Conservation (phyloP, 2,888 invertebrate genomes). For the Amphipoea lucens region DNA sequence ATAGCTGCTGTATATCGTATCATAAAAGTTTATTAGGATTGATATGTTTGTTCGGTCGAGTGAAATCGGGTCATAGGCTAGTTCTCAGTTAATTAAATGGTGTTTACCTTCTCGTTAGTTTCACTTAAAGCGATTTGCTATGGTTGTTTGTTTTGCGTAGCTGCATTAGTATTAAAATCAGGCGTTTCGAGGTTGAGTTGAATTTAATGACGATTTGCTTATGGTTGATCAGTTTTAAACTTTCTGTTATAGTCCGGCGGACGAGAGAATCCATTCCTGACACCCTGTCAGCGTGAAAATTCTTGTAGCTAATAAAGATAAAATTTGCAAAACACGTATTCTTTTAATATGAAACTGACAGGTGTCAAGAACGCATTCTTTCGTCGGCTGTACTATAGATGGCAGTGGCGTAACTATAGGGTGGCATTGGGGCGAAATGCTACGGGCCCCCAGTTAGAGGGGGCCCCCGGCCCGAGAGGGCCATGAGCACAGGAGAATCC, state of each 20-base stretch:
- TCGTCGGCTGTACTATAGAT: not conserved
- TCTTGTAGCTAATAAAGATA: not conserved
- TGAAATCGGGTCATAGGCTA: constrained; percentile 53
- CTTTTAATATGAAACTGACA: not conserved
- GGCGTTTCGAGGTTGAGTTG: constrained; percentile 1
- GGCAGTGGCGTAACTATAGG: too few relatives aligned
- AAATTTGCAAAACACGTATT: not conserved
- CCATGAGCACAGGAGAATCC: too few relatives aligned
- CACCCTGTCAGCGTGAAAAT: not conserved
- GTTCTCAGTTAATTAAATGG: constrained; percentile 52
- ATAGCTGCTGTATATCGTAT: constrained; percentile 40
- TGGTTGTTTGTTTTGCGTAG: constrained; percentile 32
- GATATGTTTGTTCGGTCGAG: constrained; percentile 50
- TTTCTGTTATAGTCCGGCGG: not conserved
- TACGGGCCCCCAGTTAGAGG: too few relatives aligned
- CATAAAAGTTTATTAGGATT: constrained; percentile 55
- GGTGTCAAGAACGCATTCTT: not conserved
- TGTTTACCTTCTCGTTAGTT: constrained; percentile 54
- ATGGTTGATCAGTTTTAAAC: not conserved
- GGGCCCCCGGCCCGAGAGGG: too few relatives aligned
- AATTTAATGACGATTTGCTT: constrained; percentile 13
- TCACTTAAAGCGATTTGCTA: constrained; percentile 35
- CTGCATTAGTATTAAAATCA: constrained; percentile 28
- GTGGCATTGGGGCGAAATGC: too few relatives aligned
- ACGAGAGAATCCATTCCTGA: not conserved